A percentile compares a stretch with the other conserved stretches of the same genome.
These are phyloP conservation scores for Umimayanthus chanpuru DNA, from an alignment of 92 coral and sea anemone species.

Conservation along the genomic window DNA sequence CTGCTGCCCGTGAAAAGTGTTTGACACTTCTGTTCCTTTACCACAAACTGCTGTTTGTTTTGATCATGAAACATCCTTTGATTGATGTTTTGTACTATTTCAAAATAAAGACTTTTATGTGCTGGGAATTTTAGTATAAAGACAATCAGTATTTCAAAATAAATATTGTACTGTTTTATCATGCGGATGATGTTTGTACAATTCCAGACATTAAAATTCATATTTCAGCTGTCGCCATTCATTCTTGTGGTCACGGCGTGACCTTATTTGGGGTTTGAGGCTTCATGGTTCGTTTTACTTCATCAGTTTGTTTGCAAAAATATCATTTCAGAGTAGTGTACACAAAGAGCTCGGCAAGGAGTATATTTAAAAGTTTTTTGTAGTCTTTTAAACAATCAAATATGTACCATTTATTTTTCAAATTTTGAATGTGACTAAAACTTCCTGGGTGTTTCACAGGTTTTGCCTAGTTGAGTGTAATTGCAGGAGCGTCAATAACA, in stretches of 20 bases:
- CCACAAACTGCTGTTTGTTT: too few species aligned
- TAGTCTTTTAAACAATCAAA: background rate
- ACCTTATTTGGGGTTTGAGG: background rate
- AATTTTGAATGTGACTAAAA: background rate
- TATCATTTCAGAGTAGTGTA: background rate
- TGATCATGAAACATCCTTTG: too few species aligned
- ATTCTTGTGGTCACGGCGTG: background rate
- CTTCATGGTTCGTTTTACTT: background rate
- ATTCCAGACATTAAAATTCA: too few species aligned
- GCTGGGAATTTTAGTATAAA: too few species aligned
- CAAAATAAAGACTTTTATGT: too few species aligned
- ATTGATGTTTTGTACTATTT: too few species aligned
- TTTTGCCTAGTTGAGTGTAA: background rate
- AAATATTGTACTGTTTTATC: too few species aligned
- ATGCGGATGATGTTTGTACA: too few species aligned
- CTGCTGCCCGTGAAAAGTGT: too few species aligned
- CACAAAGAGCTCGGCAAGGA: background rate
- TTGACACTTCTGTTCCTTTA: too few species aligned
- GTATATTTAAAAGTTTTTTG: background rate
- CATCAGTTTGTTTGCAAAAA: background rate
- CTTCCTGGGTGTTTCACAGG: background rate
- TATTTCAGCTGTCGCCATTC: background rate
- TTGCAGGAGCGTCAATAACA: background rate
- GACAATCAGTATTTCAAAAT: too few species aligned
- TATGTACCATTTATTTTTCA: background rate